Evolutionary conservation across 2,113 vertebrate species (phyloP).

Genomic region (Hippocampus zosterae): DNA sequence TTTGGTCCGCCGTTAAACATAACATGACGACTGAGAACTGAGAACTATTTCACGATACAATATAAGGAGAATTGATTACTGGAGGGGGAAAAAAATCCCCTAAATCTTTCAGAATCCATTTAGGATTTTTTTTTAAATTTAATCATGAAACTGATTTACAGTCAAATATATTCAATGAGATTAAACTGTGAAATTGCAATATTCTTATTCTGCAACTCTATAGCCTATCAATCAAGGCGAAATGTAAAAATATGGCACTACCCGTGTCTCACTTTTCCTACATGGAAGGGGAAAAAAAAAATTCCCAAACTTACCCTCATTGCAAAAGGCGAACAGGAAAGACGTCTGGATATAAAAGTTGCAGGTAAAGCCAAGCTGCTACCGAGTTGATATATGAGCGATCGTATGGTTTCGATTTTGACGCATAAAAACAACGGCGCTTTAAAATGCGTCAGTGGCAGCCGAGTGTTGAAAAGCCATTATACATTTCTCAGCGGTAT

Average conservation of each 20-base stretch:
- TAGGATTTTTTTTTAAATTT: too few relatives aligned
- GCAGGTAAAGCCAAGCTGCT: background rate
- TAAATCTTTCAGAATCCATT: too few relatives aligned
- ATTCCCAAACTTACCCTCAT: background rate
- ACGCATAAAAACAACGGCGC: background rate
- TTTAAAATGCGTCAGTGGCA: background rate
- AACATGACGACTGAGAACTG: too few relatives aligned
- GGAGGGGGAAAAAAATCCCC: too few relatives aligned
- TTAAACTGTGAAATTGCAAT: background rate
- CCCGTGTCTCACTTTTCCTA: background rate
- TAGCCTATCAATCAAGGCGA: background rate
- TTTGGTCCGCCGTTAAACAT: too few relatives aligned
- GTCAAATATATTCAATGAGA: too few relatives aligned
- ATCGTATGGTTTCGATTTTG: conserved; percentile 12
- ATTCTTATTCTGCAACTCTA: background rate
- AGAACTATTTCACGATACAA: too few relatives aligned
- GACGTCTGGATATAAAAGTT: background rate
- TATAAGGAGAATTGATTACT: too few relatives aligned
- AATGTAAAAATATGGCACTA: background rate
- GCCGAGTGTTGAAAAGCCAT: background rate
- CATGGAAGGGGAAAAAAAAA: background rate
- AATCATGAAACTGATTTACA: too few relatives aligned
- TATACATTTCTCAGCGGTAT: background rate
- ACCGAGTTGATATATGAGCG: background rate
- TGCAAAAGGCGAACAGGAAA: conserved; percentile 1